Conservation (phyloP, 2,797 vertebrate genomes). For the Erethizon dorsatum region DNA sequence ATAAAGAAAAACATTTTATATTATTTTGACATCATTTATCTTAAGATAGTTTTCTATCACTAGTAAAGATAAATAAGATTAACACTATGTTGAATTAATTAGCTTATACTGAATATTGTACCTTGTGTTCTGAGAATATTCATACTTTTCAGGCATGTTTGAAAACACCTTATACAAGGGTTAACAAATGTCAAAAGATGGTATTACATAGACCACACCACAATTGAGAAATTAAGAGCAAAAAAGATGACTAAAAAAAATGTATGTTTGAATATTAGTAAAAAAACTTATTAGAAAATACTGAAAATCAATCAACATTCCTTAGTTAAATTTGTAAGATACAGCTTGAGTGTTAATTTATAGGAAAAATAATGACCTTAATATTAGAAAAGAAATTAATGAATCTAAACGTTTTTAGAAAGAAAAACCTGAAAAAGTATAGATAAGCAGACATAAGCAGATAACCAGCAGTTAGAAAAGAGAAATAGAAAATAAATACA, state of each 20-base stretch:
- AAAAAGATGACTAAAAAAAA: conserved; percentile 59
- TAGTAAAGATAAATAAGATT: conserved; percentile 24
- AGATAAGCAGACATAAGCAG: conserved; percentile 30
- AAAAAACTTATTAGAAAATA: conserved; percentile 38
- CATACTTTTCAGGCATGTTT: background rate
- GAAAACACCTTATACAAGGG: conserved; percentile 41
- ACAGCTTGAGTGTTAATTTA: background rate
- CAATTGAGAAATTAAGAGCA: conserved; percentile 42
- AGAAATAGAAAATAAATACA: conserved; percentile 21
- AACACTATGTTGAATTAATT: conserved; percentile 18
- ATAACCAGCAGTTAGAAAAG: conserved; percentile 20
- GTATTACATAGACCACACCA: background rate
- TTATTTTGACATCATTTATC: conserved; percentile 50
- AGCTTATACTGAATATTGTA: background rate
- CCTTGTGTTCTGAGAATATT: background rate
- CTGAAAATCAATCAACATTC: conserved; percentile 35
- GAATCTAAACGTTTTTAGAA: conserved; percentile 7
- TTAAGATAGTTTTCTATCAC: background rate
- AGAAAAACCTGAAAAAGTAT: background rate
- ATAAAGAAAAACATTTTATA: conserved; percentile 63
- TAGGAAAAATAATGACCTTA: conserved; percentile 42
- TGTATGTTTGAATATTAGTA: background rate
- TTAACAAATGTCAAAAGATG: conserved; percentile 57
- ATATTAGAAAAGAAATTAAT: conserved; percentile 59
- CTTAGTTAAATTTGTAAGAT: conserved; percentile 22